A percentile compares a stretch with the other conserved stretches of the same genome.
Conservation (phyloP, 2,797 vertebrate species). For the Hemitrygon akajei region DNA sequence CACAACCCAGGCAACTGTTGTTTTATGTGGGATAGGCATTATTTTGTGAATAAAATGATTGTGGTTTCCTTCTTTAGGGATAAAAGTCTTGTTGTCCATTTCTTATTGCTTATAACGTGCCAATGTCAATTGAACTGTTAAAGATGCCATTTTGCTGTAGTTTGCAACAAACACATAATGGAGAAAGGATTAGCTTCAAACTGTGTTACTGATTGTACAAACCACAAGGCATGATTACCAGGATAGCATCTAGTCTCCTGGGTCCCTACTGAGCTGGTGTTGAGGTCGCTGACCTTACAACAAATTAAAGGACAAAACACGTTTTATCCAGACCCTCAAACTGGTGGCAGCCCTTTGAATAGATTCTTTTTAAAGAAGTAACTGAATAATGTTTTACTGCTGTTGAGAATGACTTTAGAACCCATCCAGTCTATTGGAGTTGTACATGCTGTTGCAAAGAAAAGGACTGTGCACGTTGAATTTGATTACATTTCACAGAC, state of each 20-base stretch:
- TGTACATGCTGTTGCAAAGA: conserved; percentile 38
- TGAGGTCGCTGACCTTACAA: conserved; percentile 47
- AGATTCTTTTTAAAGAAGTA: conserved; percentile 35
- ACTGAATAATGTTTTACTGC: conserved; percentile 38
- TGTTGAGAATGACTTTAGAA: conserved; percentile 36
- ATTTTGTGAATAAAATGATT: conserved; percentile 21
- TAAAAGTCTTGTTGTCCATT: conserved; percentile 10
- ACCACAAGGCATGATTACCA: conserved; percentile 41
- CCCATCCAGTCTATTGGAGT: conserved; percentile 39
- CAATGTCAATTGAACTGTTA: conserved; percentile 24
- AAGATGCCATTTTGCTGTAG: conserved; percentile 31
- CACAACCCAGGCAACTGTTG: not conserved
- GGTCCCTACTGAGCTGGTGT: conserved; percentile 43
- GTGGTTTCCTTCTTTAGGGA: not conserved
- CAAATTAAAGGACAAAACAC: conserved; percentile 47
- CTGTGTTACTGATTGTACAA: conserved; percentile 37
- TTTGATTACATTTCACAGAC: conserved; percentile 30
- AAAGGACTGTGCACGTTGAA: conserved; percentile 40
- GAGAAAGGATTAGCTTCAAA: conserved; percentile 38
- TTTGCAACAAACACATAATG: conserved; percentile 37
- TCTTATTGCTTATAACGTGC: conserved; percentile 20
- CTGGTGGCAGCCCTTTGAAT: conserved; percentile 40
- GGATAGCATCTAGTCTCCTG: conserved; percentile 41
- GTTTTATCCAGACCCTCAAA: conserved; percentile 46
- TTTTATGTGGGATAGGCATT: conserved; percentile 5